phyloP scores from a whole-genome alignment of 2,888 invertebrate species.

The Eueremaeus valkanovi region DNA sequence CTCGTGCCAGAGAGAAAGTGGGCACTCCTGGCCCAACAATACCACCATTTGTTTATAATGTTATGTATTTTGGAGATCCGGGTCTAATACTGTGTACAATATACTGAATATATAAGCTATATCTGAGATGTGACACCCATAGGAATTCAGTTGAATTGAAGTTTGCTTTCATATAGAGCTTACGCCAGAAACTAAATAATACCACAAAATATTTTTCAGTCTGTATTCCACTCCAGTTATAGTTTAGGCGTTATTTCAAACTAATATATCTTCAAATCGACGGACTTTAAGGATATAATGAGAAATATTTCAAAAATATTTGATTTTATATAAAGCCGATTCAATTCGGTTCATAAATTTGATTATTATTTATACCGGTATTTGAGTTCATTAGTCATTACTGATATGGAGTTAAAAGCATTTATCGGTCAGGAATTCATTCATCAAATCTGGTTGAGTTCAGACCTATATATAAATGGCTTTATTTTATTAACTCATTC shows the following conservation, averaged over 20 bases:
- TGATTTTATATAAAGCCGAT: no score
- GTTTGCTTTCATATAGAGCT: background rate
- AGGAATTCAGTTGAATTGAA: background rate
- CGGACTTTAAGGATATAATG: background rate
- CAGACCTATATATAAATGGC: no score
- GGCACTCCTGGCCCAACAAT: background rate
- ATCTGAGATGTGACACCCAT: constrained; percentile 26
- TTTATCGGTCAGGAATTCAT: no score
- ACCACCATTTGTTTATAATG: background rate
- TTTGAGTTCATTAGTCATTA: no score
- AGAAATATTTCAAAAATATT: no score
- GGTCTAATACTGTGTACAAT: no score
- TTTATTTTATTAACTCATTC: no score
- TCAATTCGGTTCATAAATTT: no score
- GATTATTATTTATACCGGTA: no score
- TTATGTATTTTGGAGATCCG: constrained; percentile 21
- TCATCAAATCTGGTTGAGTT: no score
- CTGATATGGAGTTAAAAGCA: no score
- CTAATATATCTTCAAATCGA: background rate
- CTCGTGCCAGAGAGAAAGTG: constrained; percentile 15
- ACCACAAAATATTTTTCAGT: background rate
- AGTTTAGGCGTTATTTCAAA: background rate
- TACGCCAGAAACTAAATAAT: background rate
- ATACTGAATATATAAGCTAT: no score
- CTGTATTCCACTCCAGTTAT: background rate